Conservation (phyloP, 2,113 vertebrate species). For the Tetrax tetrax region DNA sequence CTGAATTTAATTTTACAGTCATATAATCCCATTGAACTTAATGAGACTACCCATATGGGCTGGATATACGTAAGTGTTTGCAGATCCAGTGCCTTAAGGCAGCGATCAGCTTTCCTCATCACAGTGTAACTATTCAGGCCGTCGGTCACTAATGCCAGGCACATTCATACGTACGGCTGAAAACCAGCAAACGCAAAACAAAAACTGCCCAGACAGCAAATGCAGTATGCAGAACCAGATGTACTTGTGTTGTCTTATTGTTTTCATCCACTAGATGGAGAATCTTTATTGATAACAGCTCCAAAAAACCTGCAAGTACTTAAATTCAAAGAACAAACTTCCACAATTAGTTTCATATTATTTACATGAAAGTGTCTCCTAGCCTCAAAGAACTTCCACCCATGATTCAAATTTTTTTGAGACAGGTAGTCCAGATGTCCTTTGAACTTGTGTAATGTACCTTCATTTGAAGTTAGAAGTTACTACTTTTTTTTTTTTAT, state of each 20-base stretch:
- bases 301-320: background rate
- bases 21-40: background rate
- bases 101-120: background rate
- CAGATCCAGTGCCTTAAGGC: background rate
- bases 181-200: background rate
- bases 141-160: background rate
- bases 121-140: background rate
- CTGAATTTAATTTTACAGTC: background rate
- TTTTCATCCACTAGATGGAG: conserved; percentile 1
- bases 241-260: background rate
- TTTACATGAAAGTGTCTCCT: background rate
- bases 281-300: background rate
- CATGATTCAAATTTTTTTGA: background rate
- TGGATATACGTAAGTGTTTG: too few relatives aligned
- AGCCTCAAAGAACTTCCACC: background rate
- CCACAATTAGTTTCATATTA: background rate
- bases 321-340: background rate
- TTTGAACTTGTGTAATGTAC: background rate
- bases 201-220: background rate
- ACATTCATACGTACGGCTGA: background rate
- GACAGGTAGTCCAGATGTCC: background rate
- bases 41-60: too few relatives aligned
- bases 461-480: background rate
- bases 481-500: background rate
- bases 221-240: background rate